These are phyloP conservation scores for Fissipunctia ypsillon DNA, from an alignment of 2,888 invertebrate species.

Conservation along the genomic window DNA sequence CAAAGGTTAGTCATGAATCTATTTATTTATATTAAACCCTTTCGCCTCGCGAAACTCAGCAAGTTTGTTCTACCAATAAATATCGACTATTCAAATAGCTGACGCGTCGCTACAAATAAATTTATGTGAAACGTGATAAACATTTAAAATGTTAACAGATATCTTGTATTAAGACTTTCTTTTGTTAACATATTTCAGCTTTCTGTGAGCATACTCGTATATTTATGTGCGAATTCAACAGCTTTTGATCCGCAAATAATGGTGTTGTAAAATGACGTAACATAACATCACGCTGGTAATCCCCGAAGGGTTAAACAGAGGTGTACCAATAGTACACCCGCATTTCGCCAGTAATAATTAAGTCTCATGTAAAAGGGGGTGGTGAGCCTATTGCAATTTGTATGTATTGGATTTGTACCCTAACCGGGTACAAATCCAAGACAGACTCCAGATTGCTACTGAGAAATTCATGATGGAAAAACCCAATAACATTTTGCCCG, in stretches of 20 bases:
- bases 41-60: constrained; percentile 33
- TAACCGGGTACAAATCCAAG: too few relatives aligned
- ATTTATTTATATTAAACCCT: constrained; percentile 36
- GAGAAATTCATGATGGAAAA: too few relatives aligned
- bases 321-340: background rate
- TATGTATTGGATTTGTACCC: too few relatives aligned
- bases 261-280: background rate
- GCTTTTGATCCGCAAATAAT: background rate
- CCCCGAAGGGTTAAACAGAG: background rate
- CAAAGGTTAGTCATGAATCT: constrained; percentile 35
- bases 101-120: constrained; percentile 53
- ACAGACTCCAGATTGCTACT: too few relatives aligned
- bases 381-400: background rate
- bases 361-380: background rate
- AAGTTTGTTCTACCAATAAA: constrained; percentile 50
- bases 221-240: constrained; percentile 18
- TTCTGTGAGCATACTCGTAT: constrained; percentile 18
- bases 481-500: too few relatives aligned
- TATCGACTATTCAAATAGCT: constrained; percentile 48
- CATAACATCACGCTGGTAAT: background rate
- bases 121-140: constrained; percentile 50
- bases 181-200: constrained; percentile 16
- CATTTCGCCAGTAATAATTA: too few relatives aligned
- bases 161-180: constrained; percentile 30
- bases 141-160: constrained; percentile 48